Evolutionary conservation across 2,113 vertebrate genomes (phyloP), one percentile per base, ranked within the genome.

Genomic region (Typhlomys cinereus): DNA sequence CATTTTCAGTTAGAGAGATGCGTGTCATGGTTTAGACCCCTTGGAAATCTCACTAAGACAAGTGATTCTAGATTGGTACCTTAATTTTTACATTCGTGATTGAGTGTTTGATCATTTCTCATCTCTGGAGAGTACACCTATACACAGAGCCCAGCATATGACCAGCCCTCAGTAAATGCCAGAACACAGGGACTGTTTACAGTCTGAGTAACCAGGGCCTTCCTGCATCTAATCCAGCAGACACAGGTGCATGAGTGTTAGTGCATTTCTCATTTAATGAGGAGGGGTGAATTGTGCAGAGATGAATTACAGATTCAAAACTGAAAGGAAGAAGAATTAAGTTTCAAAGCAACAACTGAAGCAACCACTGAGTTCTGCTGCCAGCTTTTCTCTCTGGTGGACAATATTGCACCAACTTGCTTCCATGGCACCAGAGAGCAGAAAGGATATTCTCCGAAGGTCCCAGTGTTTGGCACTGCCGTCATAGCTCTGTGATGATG

Each of bases 241-340:
- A n/a, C 7, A 18, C 25, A 54, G n/a, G 9, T 1, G 76, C 61
- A 31, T 31, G n/a, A 74, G 34, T 62, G 17, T 59, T n/a, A 36
- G 61, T 59, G 50, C 62, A 69, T 64, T 41, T 15, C 39, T 89
- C 93, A 88, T 25, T 91, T 86, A 34, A 39, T 52, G 11, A 31
- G 21, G 34, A 1, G 1, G 10, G 39, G 7, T 11, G 4, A n/a
- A 3, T 1, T 9, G n/a, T 7, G 7, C 13, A 34, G 25, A 70
- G 83, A 6, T 87, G 84, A 79, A 85, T 78, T 86, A 85, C 62
- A 76, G 44, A 91, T 89, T 89, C 34, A 76, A n/a, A 82, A 59
- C 21, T 34, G 59, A 69, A 48, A 92, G 44, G 34, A 85, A 88
- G 73, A 50, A 7, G 20, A 62, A 59, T 36, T 46, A 57, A 94